Evolutionary conservation across 2,797 vertebrate genomes (phyloP), one percentile per base, ranked within the genome.

Genomic region (Mareca strepera): DNA sequence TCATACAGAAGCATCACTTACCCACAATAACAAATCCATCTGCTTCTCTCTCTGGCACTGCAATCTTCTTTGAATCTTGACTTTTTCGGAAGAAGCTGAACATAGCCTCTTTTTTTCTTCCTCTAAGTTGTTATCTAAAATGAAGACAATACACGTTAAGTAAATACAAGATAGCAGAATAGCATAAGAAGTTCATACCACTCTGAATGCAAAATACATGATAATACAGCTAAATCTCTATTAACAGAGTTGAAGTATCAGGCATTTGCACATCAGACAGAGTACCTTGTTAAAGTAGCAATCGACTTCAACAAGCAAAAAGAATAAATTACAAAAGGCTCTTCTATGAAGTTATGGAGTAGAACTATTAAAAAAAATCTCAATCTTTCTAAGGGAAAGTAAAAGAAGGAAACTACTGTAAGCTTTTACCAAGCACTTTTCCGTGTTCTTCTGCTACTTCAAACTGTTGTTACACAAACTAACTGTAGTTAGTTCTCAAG

Each of bases 21-120:
- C 99, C 99, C 78, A 99, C 84, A 63, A 99, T 96, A 86, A 99
- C 98, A 96, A 99, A 99, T 69, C 98, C 99, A 96, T 99, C 99
- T 16, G 96, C 94, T 97, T 99, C 99, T 91, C 97, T 98, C 48
- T 99, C 99, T 4, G 98, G 35, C 12, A 94, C 66, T 1, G 98
- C 90, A 82, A 98, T 98, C 92, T 99, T 99, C 17, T 98, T 98
- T 12, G 97, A 82, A 77, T 99, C 99, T 5, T 96, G 97, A 44
- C 75, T 96, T 97, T 99, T 99, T 64, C 98, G 98, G 60, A 99
- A 98, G 88, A 99, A 99, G 90, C 86, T 98, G 37, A 99, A 98
- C 99, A 99, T 99, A 64, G 89, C 94, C 35, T 92, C 64, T 50
- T 39, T 46, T 43, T 11, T 53, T 58, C 29, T 55, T 53, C n/a